Evolutionary conservation across 2,113 vertebrate genomes (phyloP).

Genomic region (Osmerus mordax): DNA sequence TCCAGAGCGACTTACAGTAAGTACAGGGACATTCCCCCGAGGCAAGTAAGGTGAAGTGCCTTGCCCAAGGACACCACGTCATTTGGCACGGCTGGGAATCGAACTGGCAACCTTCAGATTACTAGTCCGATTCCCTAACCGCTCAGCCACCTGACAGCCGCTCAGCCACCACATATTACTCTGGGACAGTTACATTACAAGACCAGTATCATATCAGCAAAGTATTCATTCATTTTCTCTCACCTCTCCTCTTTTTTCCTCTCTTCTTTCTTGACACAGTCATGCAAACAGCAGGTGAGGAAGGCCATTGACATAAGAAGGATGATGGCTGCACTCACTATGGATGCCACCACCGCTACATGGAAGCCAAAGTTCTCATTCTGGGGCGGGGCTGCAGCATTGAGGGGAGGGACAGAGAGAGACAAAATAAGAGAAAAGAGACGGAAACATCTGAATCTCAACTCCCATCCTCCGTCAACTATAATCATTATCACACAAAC

Average conservation of each 20-base stretch:
- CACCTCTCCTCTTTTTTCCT: conserved; percentile 56
- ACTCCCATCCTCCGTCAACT: no score
- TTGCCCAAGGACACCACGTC: no score
- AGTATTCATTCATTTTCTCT: conserved; percentile 13
- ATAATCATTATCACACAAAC: no score
- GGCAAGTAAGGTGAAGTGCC: no score
- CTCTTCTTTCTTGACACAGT: conserved; percentile 77
- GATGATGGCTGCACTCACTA: conserved; percentile 85
- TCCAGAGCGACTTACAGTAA: no score
- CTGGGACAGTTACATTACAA: background rate
- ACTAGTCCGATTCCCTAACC: no score
- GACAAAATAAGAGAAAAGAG: background rate
- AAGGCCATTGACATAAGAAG: conserved; percentile 88
- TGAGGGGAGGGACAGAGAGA: conserved; percentile 8
- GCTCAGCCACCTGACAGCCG: no score
- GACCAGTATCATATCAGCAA: background rate
- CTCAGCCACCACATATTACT: background rate
- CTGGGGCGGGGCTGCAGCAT: conserved; percentile 71
- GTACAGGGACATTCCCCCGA: no score
- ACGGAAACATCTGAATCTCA: background rate
- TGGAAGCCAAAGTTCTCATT: conserved; percentile 82
- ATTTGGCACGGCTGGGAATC: no score
- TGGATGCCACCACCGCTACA: conserved; percentile 83
- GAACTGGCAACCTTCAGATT: no score
- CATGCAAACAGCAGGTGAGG: conserved; percentile 86